Percentiles rank a stretch among this genome's conserved stretches.
These are phyloP conservation scores for Cryptus viduatorius DNA, from an alignment of 2,888 invertebrate species.

Conservation along the genomic window DNA sequence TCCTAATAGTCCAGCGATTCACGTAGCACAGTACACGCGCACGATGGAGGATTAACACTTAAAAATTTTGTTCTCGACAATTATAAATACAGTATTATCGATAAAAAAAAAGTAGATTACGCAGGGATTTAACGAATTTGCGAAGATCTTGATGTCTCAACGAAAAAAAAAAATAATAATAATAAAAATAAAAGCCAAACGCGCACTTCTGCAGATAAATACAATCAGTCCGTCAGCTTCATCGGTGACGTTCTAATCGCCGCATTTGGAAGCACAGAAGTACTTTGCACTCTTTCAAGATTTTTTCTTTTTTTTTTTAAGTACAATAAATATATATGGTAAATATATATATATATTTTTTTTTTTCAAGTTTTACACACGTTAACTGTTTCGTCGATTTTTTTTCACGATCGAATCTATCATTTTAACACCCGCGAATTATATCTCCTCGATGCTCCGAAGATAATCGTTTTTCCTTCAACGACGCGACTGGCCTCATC, in stretches of 20 bases:
- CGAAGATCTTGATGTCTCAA: conserved; percentile 11
- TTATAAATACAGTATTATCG: conserved; percentile 1
- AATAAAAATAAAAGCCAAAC: conserved; percentile 2
- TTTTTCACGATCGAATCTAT: conserved; percentile 26
- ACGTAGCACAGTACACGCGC: conserved; percentile 14
- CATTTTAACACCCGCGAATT: conserved; percentile 52
- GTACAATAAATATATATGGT: not conserved
- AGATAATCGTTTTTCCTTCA: conserved; percentile 28
- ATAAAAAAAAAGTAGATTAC: not conserved
- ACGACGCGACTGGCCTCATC: conserved; percentile 40
- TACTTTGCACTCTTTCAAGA: conserved; percentile 29
- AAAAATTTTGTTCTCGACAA: not conserved
- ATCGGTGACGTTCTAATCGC: conserved; percentile 21
- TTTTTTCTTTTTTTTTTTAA: not conserved
- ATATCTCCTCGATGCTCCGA: conserved; percentile 17
- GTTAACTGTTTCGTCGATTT: conserved; percentile 40
- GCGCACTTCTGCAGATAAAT: conserved; percentile 27
- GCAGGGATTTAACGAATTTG: not conserved
- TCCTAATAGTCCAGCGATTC: not conserved
- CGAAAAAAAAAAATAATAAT: not conserved
- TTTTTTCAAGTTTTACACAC: not conserved
- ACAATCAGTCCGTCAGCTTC: conserved; percentile 22
- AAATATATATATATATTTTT: conserved; percentile 13
- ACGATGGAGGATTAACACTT: conserved; percentile 5
- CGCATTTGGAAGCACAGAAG: conserved; percentile 5